Evolutionary conservation across 2,888 invertebrate species (phyloP).

Genomic region (Dynastes maya): DNA sequence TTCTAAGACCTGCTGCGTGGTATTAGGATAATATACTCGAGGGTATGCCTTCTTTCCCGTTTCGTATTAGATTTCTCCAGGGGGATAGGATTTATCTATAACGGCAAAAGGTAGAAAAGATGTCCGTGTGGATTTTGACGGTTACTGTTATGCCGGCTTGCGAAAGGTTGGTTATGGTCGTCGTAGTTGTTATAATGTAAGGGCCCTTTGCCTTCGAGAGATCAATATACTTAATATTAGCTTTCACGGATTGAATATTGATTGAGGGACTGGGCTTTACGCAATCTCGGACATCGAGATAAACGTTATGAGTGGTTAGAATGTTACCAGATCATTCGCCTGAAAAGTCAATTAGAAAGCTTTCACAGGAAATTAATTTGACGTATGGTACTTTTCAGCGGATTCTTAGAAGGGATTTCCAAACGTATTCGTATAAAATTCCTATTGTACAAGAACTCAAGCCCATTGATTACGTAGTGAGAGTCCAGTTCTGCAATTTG

Average conservation of each 20-base stretch:
- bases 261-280: background rate
- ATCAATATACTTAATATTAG: slow-evolving; percentile 6
- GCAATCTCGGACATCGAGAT: too few relatives aligned
- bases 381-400: too few relatives aligned
- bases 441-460: too few relatives aligned
- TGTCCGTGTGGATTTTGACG: background rate
- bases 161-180: background rate
- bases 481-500: too few relatives aligned
- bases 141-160: background rate
- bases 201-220: background rate
- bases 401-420: too few relatives aligned
- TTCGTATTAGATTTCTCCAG: slow-evolving; percentile 7
- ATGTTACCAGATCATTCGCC: too few relatives aligned
- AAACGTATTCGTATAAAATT: too few relatives aligned
- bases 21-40: slow-evolving; percentile 6
- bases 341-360: too few relatives aligned
- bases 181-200: background rate
- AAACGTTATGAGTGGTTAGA: too few relatives aligned
- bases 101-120: background rate
- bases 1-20: background rate
- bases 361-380: too few relatives aligned
- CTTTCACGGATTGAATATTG: background rate
- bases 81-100: background rate
- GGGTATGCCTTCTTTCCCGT: background rate
- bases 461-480: too few relatives aligned